These are phyloP conservation scores for Gnathonemus echidnorhynchus DNA, from an alignment of 2,113 vertebrate species.

Conservation along the genomic window DNA sequence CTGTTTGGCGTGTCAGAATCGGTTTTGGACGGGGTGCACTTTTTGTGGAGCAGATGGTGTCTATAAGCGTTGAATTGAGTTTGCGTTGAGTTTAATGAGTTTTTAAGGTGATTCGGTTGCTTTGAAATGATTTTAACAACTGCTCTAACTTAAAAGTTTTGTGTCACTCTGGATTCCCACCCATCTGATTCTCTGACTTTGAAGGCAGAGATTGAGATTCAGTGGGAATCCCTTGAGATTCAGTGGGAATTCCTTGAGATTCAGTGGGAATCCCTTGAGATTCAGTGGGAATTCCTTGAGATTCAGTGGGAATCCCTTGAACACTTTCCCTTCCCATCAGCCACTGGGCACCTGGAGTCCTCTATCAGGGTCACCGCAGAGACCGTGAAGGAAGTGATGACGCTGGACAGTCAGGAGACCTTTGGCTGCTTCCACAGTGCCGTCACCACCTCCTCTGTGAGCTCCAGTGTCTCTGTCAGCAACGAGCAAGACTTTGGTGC, in stretches of 20 bases:
- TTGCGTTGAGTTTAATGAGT: not conserved
- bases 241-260: not conserved
- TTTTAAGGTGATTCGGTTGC: not conserved
- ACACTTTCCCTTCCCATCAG: not conserved
- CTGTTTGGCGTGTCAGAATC: not conserved
- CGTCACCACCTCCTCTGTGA: not conserved
- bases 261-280: not conserved
- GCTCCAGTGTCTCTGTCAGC: conserved; percentile 28
- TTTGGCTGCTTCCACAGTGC: conserved; percentile 28
- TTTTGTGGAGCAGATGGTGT: not conserved
- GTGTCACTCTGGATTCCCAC: not conserved
- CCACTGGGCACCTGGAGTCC: not conserved
- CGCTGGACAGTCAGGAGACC: conserved; percentile 29
- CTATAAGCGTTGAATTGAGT: not conserved
- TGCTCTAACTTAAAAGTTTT: not conserved
- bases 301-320: not conserved
- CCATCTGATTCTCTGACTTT: not conserved
- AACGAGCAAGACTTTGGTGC: conserved; percentile 50
- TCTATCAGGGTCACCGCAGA: conserved; percentile 25
- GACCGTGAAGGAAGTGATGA: conserved; percentile 35
- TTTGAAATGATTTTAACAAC: not conserved
- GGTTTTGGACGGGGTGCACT: conserved; percentile 22
- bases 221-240: not conserved
- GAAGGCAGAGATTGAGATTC: not conserved
- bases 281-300: not conserved